A percentile compares a stretch with the other conserved stretches of the same genome.
Evolutionary conservation across 2,113 vertebrate genomes (phyloP).

Genomic region (Heterocephalus glaber): DNA sequence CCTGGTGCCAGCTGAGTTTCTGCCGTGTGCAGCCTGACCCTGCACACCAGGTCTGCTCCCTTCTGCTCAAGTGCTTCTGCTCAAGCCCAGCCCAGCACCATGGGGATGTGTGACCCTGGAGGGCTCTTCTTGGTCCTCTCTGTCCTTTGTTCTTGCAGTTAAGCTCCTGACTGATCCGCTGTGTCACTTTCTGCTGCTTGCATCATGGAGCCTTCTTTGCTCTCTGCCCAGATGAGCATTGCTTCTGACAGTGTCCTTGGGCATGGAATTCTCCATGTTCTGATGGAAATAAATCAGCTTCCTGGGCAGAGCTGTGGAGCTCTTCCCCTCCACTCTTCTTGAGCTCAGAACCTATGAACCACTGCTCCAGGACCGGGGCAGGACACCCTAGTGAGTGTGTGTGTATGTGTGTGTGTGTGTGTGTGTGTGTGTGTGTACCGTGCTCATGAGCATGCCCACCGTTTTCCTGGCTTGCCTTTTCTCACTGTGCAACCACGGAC

Average conservation of each 20-base stretch:
- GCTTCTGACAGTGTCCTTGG: slow-evolving; percentile 49
- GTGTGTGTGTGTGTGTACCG: neutral
- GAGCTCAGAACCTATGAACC: neutral
- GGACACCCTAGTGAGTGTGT: neutral
- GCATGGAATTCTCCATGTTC: slow-evolving; percentile 28
- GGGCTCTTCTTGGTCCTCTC: neutral
- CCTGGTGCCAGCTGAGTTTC: neutral
- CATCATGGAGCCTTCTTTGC: neutral
- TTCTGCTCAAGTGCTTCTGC: neutral
- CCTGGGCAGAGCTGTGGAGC: neutral
- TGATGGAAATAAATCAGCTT: slow-evolving; percentile 12
- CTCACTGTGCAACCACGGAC: neutral
- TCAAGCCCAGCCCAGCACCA: neutral
- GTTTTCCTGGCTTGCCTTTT: neutral
- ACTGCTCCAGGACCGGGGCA: neutral
- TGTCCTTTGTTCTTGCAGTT: neutral
- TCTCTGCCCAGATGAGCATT: slow-evolving; percentile 5
- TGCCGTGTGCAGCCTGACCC: neutral
- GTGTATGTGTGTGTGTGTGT: neutral
- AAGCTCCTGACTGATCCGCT: neutral
- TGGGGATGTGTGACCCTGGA: neutral
- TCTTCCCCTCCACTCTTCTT: neutral
- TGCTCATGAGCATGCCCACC: too few species aligned
- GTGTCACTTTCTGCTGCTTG: neutral
- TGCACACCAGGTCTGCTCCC: neutral